These are phyloP conservation scores for Heliconius eleuchia DNA, from an alignment of 1,140 invertebrate species.

Conservation along the genomic window DNA sequence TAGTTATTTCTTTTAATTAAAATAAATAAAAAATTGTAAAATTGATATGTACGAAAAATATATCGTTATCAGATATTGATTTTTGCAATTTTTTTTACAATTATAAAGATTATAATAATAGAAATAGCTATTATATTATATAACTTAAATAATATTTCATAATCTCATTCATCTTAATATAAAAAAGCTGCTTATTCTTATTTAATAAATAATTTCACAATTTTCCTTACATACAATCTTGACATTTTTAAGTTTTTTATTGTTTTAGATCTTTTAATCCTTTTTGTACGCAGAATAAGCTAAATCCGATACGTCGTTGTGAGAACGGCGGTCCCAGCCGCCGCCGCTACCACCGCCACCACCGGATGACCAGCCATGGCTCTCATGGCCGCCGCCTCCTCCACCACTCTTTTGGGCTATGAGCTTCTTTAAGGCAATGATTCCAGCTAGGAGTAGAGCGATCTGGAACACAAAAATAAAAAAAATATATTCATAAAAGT, in stretches of 20 bases:
- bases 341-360: conserved; percentile 75
- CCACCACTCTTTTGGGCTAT: conserved; percentile 85
- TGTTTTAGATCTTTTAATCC: conserved; percentile 38
- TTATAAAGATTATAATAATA: not conserved
- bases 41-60: too few relatives aligned
- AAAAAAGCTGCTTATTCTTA: not conserved
- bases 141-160: not conserved
- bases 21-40: too few relatives aligned
- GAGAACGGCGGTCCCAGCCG: conserved; percentile 81
- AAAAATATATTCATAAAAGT: not conserved
- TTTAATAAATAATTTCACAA: not conserved
- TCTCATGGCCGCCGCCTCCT: conserved; percentile 78
- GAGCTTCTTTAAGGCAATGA: conserved; percentile 90
- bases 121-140: not conserved
- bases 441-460: conserved; percentile 87
- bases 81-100: not conserved
- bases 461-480: conserved; percentile 75
- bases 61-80: too few relatives aligned
- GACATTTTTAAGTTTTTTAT: too few relatives aligned
- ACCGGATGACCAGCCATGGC: conserved; percentile 81
- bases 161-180: not conserved
- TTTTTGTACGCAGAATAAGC: conserved; percentile 85
- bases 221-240: too few relatives aligned
- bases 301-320: conserved; percentile 83
- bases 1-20: too few relatives aligned